phyloP scores from a whole-genome alignment of 2,888 invertebrate species.

The Leptothorax acervorum region DNA sequence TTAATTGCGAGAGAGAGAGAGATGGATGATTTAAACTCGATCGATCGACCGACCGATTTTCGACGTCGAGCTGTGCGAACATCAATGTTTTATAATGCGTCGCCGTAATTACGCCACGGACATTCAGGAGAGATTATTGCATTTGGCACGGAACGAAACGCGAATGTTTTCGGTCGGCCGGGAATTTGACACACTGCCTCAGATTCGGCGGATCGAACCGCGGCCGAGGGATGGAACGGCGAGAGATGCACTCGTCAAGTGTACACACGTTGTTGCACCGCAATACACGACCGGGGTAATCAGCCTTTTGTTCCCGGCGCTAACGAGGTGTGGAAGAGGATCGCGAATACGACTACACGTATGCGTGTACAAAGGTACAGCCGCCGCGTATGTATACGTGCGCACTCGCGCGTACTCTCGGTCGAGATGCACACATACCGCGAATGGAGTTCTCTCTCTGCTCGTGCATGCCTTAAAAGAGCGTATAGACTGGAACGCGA shows the following conservation, averaged over 20 bases:
- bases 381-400: not conserved
- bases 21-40: not conserved
- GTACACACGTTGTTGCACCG: conserved; percentile 57
- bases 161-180: not conserved
- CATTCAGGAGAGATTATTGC: not conserved
- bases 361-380: conserved; percentile 2
- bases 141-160: conserved; percentile 7
- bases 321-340: conserved; percentile 76
- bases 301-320: conserved; percentile 76
- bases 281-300: conserved; percentile 76
- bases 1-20: not conserved
- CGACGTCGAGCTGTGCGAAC: not conserved
- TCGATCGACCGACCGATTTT: conserved; percentile 17
- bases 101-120: not conserved
- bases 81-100: conserved; percentile 14
- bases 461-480: not conserved
- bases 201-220: conserved; percentile 20
- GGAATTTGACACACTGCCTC: conserved; percentile 53
- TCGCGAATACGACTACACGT: conserved; percentile 26
- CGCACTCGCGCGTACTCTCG: conserved; percentile 3
- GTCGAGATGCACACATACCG: not conserved
- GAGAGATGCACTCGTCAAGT: conserved; percentile 49
- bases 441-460: conserved; percentile 11
- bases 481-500: not conserved
- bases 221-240: conserved; percentile 16